phyloP scores from a whole-genome alignment of 2,888 invertebrate genomes.

The Microplitis deprimator region DNA sequence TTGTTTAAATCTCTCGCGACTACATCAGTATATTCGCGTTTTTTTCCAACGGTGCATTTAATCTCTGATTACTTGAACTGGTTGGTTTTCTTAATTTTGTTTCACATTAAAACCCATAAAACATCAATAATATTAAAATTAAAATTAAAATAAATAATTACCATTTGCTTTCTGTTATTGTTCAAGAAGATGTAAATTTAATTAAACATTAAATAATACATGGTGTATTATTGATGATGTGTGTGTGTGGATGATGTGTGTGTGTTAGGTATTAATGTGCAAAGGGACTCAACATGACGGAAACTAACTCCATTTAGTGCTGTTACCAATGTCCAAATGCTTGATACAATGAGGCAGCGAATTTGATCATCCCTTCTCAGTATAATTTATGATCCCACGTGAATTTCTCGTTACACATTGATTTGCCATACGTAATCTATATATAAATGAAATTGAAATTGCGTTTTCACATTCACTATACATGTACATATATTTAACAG shows the following conservation, averaged over 20 bases:
- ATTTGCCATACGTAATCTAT: constrained; percentile 46
- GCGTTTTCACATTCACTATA: not conserved
- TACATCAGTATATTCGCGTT: not conserved
- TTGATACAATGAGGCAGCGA: constrained; percentile 47
- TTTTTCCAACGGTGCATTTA: not conserved
- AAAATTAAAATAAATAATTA: not conserved
- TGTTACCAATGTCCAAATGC: constrained; percentile 43
- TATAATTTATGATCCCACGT: constrained; percentile 57
- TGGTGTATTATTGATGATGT: not conserved
- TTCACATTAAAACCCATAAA: not conserved
- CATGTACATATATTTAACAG: too few species aligned
- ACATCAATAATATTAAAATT: not conserved
- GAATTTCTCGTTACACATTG: constrained; percentile 50
- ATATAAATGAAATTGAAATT: constrained; percentile 32
- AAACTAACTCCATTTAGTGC: constrained; percentile 61
- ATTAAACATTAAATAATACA: not conserved
- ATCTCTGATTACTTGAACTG: not conserved
- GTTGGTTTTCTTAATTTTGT: not conserved
- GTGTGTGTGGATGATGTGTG: constrained; percentile 30
- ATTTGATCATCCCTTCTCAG: constrained; percentile 59
- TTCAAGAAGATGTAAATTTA: not conserved
- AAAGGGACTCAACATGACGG: constrained; percentile 58
- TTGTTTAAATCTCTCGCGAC: not conserved
- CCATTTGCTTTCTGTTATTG: not conserved
- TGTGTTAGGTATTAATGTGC: constrained; percentile 55